Evolutionary conservation across 2,797 vertebrate species (phyloP).

Genomic region (Fratercula arctica): DNA sequence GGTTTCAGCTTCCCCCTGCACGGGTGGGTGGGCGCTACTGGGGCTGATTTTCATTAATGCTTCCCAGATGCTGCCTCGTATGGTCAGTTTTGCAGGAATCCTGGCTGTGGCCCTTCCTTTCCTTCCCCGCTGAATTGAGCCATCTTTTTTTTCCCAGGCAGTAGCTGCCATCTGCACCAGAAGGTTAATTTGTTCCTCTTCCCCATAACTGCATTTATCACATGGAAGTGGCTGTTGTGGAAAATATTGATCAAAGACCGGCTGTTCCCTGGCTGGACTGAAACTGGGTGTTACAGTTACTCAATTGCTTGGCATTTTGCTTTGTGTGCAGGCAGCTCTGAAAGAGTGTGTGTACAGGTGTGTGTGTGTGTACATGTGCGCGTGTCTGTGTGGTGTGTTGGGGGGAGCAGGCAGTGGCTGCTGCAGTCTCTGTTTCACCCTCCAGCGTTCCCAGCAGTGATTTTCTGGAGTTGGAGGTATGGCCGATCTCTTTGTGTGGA

Average conservation of each 20-base stretch:
- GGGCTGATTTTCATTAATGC: not conserved
- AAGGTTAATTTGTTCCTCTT: slow-evolving; percentile 78
- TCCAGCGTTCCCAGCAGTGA: not conserved
- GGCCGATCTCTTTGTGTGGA: not conserved
- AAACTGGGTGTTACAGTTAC: slow-evolving; percentile 49
- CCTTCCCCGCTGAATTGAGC: slow-evolving; percentile 71
- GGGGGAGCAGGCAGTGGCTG: not conserved
- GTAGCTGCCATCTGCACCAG: slow-evolving; percentile 70
- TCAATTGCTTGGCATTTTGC: slow-evolving; percentile 6
- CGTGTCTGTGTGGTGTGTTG: accelerated
- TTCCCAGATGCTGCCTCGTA: slow-evolving; percentile 2
- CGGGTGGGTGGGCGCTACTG: not conserved
- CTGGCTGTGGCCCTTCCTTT: not conserved
- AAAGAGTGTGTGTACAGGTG: too few relatives aligned
- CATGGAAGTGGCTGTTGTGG: slow-evolving; percentile 75
- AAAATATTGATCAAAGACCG: slow-evolving; percentile 77
- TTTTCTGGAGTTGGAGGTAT: not conserved
- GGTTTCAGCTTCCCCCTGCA: not conserved
- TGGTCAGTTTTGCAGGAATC: not conserved
- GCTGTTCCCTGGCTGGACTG: slow-evolving; percentile 66
- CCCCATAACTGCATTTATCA: slow-evolving; percentile 77
- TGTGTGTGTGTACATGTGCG: too few relatives aligned
- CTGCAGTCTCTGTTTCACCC: not conserved
- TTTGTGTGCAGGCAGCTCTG: not conserved
- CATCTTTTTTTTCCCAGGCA: slow-evolving; percentile 73